Evolutionary conservation across 2,113 vertebrate species (phyloP).

Genomic region (Colossoma macropomum): DNA sequence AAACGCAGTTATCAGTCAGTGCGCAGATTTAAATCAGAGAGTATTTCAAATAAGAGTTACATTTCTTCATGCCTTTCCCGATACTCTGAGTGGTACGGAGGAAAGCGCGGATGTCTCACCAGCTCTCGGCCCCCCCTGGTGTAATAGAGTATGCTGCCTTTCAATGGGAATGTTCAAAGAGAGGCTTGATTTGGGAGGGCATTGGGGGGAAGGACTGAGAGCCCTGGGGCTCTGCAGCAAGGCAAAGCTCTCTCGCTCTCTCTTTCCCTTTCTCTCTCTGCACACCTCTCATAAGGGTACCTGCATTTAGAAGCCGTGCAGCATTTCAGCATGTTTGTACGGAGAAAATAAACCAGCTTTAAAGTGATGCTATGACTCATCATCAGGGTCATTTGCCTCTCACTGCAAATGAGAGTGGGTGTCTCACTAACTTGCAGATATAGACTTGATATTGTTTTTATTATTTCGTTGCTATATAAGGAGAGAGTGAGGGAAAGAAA

Average conservation of each 20-base stretch:
- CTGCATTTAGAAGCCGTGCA: conserved; percentile 56
- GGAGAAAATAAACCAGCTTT: conserved; percentile 63
- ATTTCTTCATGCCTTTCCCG: neutral
- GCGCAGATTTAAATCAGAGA: neutral
- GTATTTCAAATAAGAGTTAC: neutral
- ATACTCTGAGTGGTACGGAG: neutral
- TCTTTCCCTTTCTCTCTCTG: conserved; percentile 13
- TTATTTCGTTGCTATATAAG: conserved; percentile 64
- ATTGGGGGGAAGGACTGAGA: conserved; percentile 2
- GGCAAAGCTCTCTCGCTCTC: conserved; percentile 51
- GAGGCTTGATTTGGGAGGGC: conserved; percentile 30
- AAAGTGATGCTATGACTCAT: conserved; percentile 78
- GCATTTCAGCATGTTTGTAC: conserved; percentile 65
- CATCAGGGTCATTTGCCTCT: conserved; percentile 80
- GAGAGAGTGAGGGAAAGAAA: conserved; percentile 5
- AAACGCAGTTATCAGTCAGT: neutral
- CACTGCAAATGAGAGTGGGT: conserved; percentile 81
- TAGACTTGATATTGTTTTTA: conserved; percentile 79
- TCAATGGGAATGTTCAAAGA: conserved; percentile 28
- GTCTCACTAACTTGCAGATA: conserved; percentile 78
- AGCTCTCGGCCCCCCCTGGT: conserved; percentile 13
- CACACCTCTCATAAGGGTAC: conserved; percentile 29
- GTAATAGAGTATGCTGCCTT: conserved; percentile 18
- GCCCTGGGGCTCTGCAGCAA: conserved; percentile 43
- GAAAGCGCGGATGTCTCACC: neutral